Evolutionary conservation across 2,113 vertebrate genomes (phyloP), one percentile per base, ranked within the genome.

Genomic region (Pipa parva): DNA sequence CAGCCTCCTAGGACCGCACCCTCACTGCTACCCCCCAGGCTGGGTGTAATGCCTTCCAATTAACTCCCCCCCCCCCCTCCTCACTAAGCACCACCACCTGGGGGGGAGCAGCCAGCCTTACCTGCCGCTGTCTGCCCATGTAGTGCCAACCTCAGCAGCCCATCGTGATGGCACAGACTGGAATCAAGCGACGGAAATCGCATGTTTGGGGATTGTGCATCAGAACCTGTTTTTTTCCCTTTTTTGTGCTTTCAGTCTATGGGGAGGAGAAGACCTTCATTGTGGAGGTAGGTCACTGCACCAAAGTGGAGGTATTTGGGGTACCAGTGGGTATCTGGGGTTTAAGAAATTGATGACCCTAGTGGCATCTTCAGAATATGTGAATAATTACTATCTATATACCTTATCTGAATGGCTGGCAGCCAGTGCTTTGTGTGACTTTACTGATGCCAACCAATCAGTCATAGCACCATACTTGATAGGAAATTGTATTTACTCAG

Each of bases 221-320:
- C 31, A n/a, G 39, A 42, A 60, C 65, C 24, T 60, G 57, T 17
- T 50, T 59, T 22, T 22, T 60, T 22, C 57, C 59, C 1, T 52
- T 42, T 31, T 29, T 49, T 5, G 33, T 69, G 6, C 24, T 52
- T 0, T 45, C 65, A 1, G 57, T 69, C 1, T 36, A 33, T 17
- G 65, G 65, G 17, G 65, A 69, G 20, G 65, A 69, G 57, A 60
- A 52, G 65, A 60, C 65, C 57, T 69, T 69, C 65, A 69, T 69
- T n/a, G 65, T 60, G 15, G 57, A 60, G 65, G 65, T 69, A 69
- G 57, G 57, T 69, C 57, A 60, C 7, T 25, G 37, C 46, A 49
- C 21, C 18, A n/a, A 24, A 49, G n/a, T 3, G 46, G 18, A 8
- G 21, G 46, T 17, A 45, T 13, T 22, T 49, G 46, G 46, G 46